These are phyloP conservation scores for Lophius piscatorius DNA, from an alignment of 2,113 vertebrate genomes.

Conservation along the genomic window DNA sequence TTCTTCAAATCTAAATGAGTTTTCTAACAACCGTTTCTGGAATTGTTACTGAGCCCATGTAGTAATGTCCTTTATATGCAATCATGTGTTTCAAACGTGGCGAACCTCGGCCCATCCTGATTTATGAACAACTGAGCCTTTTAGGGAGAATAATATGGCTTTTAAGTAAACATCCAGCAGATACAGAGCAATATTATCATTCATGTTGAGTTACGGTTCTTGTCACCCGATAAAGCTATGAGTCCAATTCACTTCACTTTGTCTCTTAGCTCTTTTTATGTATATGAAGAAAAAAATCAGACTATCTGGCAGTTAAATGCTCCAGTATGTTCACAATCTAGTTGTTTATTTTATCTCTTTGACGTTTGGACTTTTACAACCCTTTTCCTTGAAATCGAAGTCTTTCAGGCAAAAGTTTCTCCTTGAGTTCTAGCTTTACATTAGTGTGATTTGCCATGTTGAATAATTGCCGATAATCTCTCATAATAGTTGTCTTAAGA, in stretches of 20 bases:
- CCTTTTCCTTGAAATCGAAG: background rate
- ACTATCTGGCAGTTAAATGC: background rate
- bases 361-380: background rate
- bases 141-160: too few species aligned
- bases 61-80: too few species aligned
- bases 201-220: background rate
- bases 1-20: too few species aligned
- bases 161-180: too few species aligned
- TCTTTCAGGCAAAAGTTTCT: too few species aligned
- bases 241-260: background rate
- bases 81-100: too few species aligned
- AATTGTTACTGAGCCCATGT: too few species aligned
- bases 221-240: background rate
- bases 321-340: background rate
- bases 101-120: too few species aligned
- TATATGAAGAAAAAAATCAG: background rate
- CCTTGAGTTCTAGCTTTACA: slow-evolving; percentile 16
- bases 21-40: too few species aligned
- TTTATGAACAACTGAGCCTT: too few species aligned
- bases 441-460: slow-evolving; percentile 27
- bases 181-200: background rate
- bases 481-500: slow-evolving; percentile 34
- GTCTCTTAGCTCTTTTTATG: background rate
- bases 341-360: background rate
- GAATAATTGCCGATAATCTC: slow-evolving; percentile 41